Base-by-base conservation (phyloP, 2,888 invertebrate genomes). In the Eurytoma adleriae region DNA sequence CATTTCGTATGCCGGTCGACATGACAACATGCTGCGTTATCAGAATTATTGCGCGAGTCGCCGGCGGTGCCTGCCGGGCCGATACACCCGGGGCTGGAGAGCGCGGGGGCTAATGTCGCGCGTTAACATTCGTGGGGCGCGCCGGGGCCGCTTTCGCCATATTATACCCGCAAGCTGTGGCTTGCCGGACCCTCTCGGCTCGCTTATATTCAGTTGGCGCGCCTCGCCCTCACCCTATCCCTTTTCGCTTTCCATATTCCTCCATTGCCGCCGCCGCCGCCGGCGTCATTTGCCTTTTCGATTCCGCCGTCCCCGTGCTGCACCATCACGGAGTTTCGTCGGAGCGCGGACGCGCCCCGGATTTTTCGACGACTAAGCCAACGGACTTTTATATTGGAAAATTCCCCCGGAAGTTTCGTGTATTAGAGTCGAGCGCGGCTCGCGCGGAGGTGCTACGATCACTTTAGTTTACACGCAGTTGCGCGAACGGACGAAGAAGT, bases 11-110 rank as follows among this genome's bases (percentile, higher is more conserved):
- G 89, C 90, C 86, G 86, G 84, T 86, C 88, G 87, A 88, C 89
- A 88, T 88, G 88, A 90, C 90, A 90, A 90, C 90, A 89, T 90
- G 90, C 89, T 89, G 90, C 87, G 90, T 90, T 90, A 90, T 90
- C 90, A 89, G 87, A 90, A 89, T 90, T 90, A 89, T 90, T 89
- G 88, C 89, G 80, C 80, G 84, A 80, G 80, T 78, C 78, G 79
- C 59, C 72, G 80, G 70, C 54, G 52, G 24, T 14, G 52, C 16
- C 30, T 59, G 50, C 27, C 66, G 20, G 24, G 12, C 78, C 52
- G 74, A 80, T 57, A 62, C 83, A 79, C 73, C 81, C 81, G 78
- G 80, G 68, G 69, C 77, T 50, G 72, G 76, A 76, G 76, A 56
- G 48, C 66, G 56, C 27, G 54, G n/a, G 64, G 85, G 87, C 88